These are phyloP conservation scores for Drosophila kambysellisi DNA, from an alignment of 2,888 invertebrate genomes.

Conservation along the genomic window DNA sequence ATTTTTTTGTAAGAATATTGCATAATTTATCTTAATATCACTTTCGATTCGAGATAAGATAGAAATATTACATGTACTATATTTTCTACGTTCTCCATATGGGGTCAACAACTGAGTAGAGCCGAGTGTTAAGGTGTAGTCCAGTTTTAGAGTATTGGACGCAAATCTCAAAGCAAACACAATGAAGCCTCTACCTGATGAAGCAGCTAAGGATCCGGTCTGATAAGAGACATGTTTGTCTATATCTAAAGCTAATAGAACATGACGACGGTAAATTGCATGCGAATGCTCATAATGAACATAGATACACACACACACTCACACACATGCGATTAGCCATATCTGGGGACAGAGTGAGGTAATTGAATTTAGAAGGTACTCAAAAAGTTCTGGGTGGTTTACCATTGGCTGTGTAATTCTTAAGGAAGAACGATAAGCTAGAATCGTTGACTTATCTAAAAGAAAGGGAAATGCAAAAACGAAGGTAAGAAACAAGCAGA, in stretches of 20 bases:
- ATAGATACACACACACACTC: neutral
- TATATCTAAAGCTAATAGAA: conserved; percentile 68
- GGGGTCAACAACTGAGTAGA: neutral
- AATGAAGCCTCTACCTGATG: conserved; percentile 50
- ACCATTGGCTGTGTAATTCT: neutral
- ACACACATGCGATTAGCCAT: conserved; percentile 11
- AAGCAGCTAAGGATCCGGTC: conserved; percentile 39
- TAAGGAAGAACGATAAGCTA: conserved; percentile 33
- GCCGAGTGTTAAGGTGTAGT: conserved; percentile 12
- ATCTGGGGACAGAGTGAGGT: conserved; percentile 22
- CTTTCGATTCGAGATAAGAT: conserved; percentile 1
- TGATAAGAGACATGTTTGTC: conserved; percentile 56
- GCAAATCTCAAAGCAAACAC: conserved; percentile 49
- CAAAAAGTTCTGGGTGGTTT: conserved; percentile 19
- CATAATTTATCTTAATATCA: neutral
- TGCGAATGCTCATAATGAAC: conserved; percentile 48
- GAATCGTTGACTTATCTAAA: conserved; percentile 38
- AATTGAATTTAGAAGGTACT: conserved; percentile 20
- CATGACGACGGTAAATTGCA: conserved; percentile 66
- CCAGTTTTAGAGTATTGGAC: conserved; percentile 17
- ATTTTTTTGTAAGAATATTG: neutral
- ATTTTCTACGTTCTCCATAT: neutral
- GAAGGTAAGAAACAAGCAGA: conserved; percentile 25
- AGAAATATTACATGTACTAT: neutral
- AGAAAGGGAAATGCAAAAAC: conserved; percentile 15